Evolutionary conservation across 2,797 vertebrate genomes (phyloP).

Genomic region (Platalea minor): DNA sequence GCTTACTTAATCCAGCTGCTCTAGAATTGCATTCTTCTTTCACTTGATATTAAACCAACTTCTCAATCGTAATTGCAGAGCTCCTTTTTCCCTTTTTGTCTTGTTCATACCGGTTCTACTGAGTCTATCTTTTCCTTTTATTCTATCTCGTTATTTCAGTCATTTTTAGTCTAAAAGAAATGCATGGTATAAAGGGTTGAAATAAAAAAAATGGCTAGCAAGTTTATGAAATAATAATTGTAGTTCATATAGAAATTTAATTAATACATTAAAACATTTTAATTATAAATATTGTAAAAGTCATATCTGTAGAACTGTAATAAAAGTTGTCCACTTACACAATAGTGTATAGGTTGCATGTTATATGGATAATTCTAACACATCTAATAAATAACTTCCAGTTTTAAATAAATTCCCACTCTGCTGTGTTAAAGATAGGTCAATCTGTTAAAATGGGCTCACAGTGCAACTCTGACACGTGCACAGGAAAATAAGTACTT

Average conservation of each 20-base stretch:
- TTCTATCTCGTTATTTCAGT: slow-evolving; percentile 14
- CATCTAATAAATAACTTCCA: neutral
- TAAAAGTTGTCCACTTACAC: neutral
- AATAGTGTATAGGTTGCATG: neutral
- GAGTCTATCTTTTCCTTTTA: neutral
- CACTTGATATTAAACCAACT: slow-evolving; percentile 75
- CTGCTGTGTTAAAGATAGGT: neutral
- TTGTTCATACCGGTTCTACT: neutral
- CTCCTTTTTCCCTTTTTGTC: slow-evolving; percentile 15
- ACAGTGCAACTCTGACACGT: neutral
- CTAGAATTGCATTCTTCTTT: slow-evolving; percentile 38
- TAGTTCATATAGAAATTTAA: neutral
- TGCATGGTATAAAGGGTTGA: neutral
- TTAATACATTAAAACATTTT: neutral
- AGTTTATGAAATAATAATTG: neutral
- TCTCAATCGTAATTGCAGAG: slow-evolving; percentile 63
- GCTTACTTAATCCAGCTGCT: slow-evolving; percentile 67
- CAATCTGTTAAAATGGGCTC: neutral
- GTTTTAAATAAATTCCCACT: neutral
- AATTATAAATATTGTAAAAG: neutral
- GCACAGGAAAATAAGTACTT: neutral
- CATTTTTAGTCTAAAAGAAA: slow-evolving; percentile 15
- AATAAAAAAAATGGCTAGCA: neutral
- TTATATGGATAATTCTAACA: neutral
- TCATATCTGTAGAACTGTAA: neutral